Base-by-base conservation (phyloP, 2,113 vertebrate species). In the Tautogolabrus adspersus region DNA sequence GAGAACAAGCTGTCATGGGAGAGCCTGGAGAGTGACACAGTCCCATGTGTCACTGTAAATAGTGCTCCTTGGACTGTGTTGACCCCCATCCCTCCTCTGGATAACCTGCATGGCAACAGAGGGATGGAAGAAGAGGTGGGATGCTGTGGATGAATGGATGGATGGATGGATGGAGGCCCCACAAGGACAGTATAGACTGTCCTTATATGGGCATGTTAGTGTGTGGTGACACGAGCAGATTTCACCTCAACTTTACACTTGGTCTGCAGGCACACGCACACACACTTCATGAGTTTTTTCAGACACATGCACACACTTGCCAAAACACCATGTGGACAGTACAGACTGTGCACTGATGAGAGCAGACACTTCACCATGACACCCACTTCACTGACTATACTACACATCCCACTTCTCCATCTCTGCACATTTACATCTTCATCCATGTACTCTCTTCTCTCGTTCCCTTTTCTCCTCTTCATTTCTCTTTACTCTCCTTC, bases 201-300 rank as follows among this genome's bases (percentile, higher is more conserved):
- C 81, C 91, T 90, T 85, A 77, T 88, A 81, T 77, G 88, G 91
- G 51, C 67, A 83, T 40, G 38, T 21, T 19, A 34, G 72, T 69
- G 66, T 75, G 70, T 58, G 46, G 54, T 67, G 80, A 82, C 80
- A 72, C 73, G 81, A 88, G 51, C 46, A 40, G 78, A 69, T 18
- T 78, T 81, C 80, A 80, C 58, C 46, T 70, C 57, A 64, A 58
- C 47, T 30, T 73, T 66, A 74, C 56, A 8, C 69, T 23, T 22
- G 10, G 44, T 58, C 54, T 12, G 40, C 12, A 72, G 26, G 55
- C n/a, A 74, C 38, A 72, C 66, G 3, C 37, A 37, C 44, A 58
- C 60, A 63, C 63, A 51, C 47, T n/a, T 66, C 26, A 55, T 57
- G 52, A 34, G 37, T 56, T 44, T 37, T 66, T 74, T 69, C 59